These are phyloP conservation scores for Salvelinus sp. DNA, from an alignment of 2,113 vertebrate species.

Conservation along the genomic window DNA sequence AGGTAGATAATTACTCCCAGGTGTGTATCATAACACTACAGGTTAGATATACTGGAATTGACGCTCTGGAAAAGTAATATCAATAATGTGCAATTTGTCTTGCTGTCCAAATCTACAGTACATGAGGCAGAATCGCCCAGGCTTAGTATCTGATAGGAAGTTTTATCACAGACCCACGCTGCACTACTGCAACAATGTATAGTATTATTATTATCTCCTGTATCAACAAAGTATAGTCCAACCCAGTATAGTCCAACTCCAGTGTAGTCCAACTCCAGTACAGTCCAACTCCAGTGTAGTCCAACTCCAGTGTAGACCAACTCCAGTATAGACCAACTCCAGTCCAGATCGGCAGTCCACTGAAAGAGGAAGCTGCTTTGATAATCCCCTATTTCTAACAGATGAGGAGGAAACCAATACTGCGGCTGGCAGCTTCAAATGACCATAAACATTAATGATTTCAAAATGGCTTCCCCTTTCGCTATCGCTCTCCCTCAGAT, in stretches of 20 bases:
- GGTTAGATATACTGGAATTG: not conserved
- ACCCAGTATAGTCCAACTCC: too few relatives aligned
- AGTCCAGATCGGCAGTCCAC: slow-evolving; percentile 13
- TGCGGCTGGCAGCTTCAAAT: slow-evolving; percentile 3
- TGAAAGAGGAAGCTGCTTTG: not conserved
- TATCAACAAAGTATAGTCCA: not conserved
- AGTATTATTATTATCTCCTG: too few relatives aligned
- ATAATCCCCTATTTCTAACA: slow-evolving; percentile 18
- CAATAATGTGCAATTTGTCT: not conserved
- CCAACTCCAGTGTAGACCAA: too few relatives aligned
- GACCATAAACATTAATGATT: not conserved
- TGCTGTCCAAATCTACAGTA: not conserved
- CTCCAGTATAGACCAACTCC: too few relatives aligned
- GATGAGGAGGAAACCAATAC: slow-evolving; percentile 24
- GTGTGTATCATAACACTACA: not conserved
- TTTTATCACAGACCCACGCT: not conserved
- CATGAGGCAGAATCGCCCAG: not conserved
- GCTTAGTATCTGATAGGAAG: not conserved
- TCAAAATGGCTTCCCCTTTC: not conserved
- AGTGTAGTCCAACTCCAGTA: too few relatives aligned
- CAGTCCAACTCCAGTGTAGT: too few relatives aligned
- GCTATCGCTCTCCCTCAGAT: not conserved
- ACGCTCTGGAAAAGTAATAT: not conserved
- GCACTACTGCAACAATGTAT: too few relatives aligned
- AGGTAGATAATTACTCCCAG: not conserved